Conservation (phyloP, 2,888 invertebrate species). For the Catotricha subobsoleta region DNA sequence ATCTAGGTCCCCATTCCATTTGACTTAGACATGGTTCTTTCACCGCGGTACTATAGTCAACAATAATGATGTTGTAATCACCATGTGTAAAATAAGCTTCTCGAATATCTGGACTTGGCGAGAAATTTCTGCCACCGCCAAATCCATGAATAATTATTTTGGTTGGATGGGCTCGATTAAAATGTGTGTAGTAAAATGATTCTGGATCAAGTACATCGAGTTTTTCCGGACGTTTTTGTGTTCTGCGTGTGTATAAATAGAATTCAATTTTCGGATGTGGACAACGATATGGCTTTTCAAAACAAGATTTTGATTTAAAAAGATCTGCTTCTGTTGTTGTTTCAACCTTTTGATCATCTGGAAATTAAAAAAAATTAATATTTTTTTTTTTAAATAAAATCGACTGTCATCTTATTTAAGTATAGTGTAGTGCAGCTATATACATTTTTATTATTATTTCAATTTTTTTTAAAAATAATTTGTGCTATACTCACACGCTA, state of each 20-base stretch:
- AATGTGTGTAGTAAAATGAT: constrained; percentile 54
- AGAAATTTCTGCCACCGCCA: constrained; percentile 62
- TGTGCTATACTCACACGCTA: no score
- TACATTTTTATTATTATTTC: no score
- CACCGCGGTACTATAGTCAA: constrained; percentile 65
- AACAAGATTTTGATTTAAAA: constrained; percentile 63
- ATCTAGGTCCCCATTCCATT: constrained; percentile 47
- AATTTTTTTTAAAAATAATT: no score
- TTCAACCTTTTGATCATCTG: constrained; percentile 28
- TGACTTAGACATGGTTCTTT: constrained; percentile 70
- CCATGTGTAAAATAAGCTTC: constrained; percentile 65
- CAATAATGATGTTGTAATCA: constrained; percentile 70
- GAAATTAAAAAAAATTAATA: neutral
- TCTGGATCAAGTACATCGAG: constrained; percentile 50
- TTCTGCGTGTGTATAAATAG: constrained; percentile 62
- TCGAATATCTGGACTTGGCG: constrained; percentile 70
- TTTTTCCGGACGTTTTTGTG: constrained; percentile 54
- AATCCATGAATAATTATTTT: constrained; percentile 86
- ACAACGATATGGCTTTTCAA: constrained; percentile 60
- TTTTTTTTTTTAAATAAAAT: no score
- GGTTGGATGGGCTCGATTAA: constrained; percentile 59
- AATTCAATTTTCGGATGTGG: constrained; percentile 71
- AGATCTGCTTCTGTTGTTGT: constrained; percentile 44
- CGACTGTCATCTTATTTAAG: no score
- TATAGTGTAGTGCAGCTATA: no score